Percentiles rank a stretch among this genome's conserved stretches.
Conservation (phyloP, 2,113 vertebrate genomes). For the Paracanthobrama guichenoti region DNA sequence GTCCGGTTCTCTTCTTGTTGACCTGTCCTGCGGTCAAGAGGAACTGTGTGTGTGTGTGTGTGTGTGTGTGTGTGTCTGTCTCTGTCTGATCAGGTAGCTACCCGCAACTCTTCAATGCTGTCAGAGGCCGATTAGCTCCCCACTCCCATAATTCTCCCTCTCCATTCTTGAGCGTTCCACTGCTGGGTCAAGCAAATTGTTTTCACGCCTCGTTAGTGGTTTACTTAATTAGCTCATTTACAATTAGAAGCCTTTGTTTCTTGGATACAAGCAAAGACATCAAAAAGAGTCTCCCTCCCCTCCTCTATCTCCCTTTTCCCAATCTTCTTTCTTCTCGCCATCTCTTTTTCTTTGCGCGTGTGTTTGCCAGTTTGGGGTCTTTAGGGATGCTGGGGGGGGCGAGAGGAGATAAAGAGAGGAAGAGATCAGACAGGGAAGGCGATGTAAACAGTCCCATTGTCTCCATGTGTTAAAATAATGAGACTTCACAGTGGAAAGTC, state of each 20-base stretch:
- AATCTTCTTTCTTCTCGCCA: slow-evolving; percentile 50
- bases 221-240: slow-evolving; percentile 90
- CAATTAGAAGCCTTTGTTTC: slow-evolving; percentile 88
- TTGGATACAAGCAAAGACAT: slow-evolving; percentile 84
- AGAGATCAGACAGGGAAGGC: slow-evolving; percentile 58
- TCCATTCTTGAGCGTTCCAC: slow-evolving; percentile 39
- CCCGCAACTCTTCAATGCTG: slow-evolving; percentile 70
- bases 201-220: slow-evolving; percentile 86
- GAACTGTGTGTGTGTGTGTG: slow-evolving; percentile 18
- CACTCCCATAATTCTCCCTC: slow-evolving; percentile 19
- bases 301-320: slow-evolving; percentile 49
- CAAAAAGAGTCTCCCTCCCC: slow-evolving; percentile 70
- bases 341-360: slow-evolving; percentile 48
- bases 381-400: slow-evolving; percentile 49
- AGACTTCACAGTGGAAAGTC: slow-evolving; percentile 64
- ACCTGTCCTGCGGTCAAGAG: slow-evolving; percentile 13
- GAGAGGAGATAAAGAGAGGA: slow-evolving; percentile 55
- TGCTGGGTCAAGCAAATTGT: slow-evolving; percentile 85
- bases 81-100: slow-evolving; percentile 67
- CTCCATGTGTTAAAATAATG: slow-evolving; percentile 69
- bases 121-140: slow-evolving; percentile 83
- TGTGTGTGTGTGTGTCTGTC: slow-evolving; percentile 32
- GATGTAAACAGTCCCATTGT: slow-evolving; percentile 66
- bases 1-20: slow-evolving; percentile 50
- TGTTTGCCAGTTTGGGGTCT: slow-evolving; percentile 62